Conservation (phyloP, 2,797 vertebrate species). For the Ispidina picta region DNA sequence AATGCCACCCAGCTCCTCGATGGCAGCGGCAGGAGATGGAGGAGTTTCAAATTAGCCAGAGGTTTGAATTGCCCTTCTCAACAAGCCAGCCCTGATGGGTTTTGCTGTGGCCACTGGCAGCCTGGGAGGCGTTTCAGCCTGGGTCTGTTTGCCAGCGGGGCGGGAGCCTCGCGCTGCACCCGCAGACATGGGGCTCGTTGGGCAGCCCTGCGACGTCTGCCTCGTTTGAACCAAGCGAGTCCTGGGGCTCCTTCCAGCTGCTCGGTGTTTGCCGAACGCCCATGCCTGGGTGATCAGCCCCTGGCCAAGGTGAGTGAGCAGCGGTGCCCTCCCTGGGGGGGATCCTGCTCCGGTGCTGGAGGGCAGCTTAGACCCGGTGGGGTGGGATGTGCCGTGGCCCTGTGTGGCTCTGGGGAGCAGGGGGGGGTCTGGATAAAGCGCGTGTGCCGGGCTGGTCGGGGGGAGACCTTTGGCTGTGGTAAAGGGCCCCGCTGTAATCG, state of each 20-base stretch:
- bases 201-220: neutral
- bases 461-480: constrained; percentile 46
- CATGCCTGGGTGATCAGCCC: neutral
- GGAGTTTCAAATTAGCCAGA: constrained; percentile 38
- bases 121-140: neutral
- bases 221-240: neutral
- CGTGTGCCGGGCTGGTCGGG: neutral
- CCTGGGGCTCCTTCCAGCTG: neutral
- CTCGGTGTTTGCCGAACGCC: neutral
- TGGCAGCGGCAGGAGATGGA: neutral
- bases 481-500: constrained; percentile 29
- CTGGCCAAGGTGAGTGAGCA: neutral
- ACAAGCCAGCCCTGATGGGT: neutral
- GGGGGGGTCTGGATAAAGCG: neutral
- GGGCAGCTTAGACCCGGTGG: fast-evolving
- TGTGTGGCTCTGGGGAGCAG: fast-evolving
- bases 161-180: neutral
- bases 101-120: neutral
- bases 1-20: neutral
- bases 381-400: neutral
- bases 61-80: constrained; percentile 47
- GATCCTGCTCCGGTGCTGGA: neutral
- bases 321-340: fast-evolving
- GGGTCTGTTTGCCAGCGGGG: neutral
- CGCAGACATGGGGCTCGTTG: neutral